Conservation (phyloP, 1,140 invertebrate species). For the Notospermus geniculatus region DNA sequence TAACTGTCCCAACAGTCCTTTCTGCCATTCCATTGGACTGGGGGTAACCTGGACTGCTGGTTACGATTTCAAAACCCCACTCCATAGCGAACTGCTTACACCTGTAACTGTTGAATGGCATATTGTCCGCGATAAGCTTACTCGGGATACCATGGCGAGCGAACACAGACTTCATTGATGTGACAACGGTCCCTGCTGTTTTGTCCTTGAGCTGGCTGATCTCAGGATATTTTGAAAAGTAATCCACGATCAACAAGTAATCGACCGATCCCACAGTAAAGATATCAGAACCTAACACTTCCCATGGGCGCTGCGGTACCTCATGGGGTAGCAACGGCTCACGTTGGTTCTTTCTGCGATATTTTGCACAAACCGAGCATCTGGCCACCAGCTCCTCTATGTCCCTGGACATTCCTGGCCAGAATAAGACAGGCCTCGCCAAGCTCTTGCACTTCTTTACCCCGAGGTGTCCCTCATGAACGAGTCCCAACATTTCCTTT, state of each 20-base stretch:
- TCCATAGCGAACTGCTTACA: slow-evolving; percentile 2
- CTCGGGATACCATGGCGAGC: background rate
- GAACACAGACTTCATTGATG: background rate
- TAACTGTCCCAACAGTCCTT: background rate
- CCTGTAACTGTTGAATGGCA: background rate
- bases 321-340: slow-evolving; percentile 1
- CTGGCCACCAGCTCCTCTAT: slow-evolving; percentile 51
- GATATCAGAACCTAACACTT: background rate
- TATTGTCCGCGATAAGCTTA: background rate
- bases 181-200: background rate
- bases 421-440: slow-evolving; percentile 52
- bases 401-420: slow-evolving; percentile 53
- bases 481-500: slow-evolving; percentile 40
- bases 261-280: background rate
- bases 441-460: slow-evolving; percentile 46
- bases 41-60: background rate
- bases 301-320: slow-evolving; percentile 1
- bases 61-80: background rate
- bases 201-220: background rate
- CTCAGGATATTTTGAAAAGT: background rate
- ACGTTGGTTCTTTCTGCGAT: background rate
- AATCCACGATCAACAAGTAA: slow-evolving; percentile 3
- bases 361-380: slow-evolving; percentile 50
- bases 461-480: slow-evolving; percentile 57
- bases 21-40: slow-evolving; percentile 4